Evolutionary conservation across 2,113 vertebrate species (phyloP), one percentile per base, ranked within the genome.

Genomic region (Hystrix cristata): DNA sequence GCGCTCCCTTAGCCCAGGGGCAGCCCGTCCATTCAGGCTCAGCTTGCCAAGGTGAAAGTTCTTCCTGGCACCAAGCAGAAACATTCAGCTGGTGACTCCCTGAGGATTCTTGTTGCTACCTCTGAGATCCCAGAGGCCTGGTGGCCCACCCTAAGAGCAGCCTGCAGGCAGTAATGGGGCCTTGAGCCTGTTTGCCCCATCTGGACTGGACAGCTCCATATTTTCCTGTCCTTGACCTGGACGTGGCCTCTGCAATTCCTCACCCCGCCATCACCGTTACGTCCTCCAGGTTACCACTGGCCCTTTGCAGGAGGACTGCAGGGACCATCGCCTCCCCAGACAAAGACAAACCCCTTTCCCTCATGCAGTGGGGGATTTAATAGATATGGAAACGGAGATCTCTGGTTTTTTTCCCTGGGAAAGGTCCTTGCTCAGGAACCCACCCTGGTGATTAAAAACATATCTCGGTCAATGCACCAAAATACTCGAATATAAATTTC

Each of bases 1-100:
- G 19, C 0, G 0, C 31, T n/a, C 4, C 13, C 4, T 34, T 5
- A 0, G 23, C 0, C n/a, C 1, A 0, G 0, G 0, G 55, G 48
- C 43, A 81, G 74, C 64, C 67, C 34, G 76, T 92, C 5, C 8
- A 23, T 31, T 19, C 8, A 1, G 59, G 16, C 25, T 69, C 48
- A 76, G 62, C 80, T 84, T 83, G 43, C n/a, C 62, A 67, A 25
- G 0, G 3, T 65, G 15, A 90, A 53, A 31, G 14, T n/a, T 64
- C 81, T n/a, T 27, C 15, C 55, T 95, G 67, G 31, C 38, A 46
- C 46, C 43, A 82, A 95, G 48, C 34, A 51, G 34, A 69, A 64
- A 43, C 16, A 8, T 65, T 25, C 8, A 59, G n/a, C 1, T 0
- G 21, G 3, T 53, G 46, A 23, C 23, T 69, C n/a, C 71, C 31